phyloP scores from a whole-genome alignment of 1,140 invertebrate genomes.

The Drosophila eugracilis region DNA sequence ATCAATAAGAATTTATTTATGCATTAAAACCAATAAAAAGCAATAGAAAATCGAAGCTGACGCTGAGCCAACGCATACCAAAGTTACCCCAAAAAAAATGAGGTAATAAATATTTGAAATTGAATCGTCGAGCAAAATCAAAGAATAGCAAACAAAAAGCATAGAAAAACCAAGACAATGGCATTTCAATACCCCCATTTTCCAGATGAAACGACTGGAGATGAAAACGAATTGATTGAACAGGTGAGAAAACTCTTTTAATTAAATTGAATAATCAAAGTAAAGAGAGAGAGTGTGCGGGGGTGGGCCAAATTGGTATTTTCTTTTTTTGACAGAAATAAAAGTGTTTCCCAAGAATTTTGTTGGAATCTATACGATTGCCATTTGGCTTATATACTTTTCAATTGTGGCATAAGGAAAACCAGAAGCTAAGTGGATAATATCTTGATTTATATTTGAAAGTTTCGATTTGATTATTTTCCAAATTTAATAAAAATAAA shows the following conservation, averaged over 20 bases:
- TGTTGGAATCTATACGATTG: neutral
- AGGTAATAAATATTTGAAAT: slow-evolving; percentile 59
- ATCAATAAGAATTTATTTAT: slow-evolving; percentile 65
- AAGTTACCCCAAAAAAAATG: slow-evolving; percentile 36
- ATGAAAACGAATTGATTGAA: slow-evolving; percentile 27
- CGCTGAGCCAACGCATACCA: slow-evolving; percentile 1
- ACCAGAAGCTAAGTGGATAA: neutral
- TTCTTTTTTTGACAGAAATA: slow-evolving; percentile 5
- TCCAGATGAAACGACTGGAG: slow-evolving; percentile 20
- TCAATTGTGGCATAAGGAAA: neutral
- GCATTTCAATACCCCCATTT: slow-evolving; percentile 9
- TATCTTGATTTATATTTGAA: too few species aligned
- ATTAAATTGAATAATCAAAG: slow-evolving; percentile 33
- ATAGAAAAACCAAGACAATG: neutral
- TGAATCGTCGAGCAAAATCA: slow-evolving; percentile 46
- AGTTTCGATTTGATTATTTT: too few species aligned
- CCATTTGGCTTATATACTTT: neutral
- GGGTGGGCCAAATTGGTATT: neutral
- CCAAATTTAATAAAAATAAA: too few species aligned
- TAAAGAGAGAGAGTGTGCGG: slow-evolving; percentile 17
- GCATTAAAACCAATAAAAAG: slow-evolving; percentile 51
- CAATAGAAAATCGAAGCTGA: slow-evolving; percentile 38
- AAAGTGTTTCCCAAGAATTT: slow-evolving; percentile 9
- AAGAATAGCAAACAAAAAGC: slow-evolving; percentile 41
- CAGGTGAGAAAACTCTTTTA: slow-evolving; percentile 51